Conservation (phyloP, 2,113 vertebrate genomes). For the Electrona antarctica region DNA sequence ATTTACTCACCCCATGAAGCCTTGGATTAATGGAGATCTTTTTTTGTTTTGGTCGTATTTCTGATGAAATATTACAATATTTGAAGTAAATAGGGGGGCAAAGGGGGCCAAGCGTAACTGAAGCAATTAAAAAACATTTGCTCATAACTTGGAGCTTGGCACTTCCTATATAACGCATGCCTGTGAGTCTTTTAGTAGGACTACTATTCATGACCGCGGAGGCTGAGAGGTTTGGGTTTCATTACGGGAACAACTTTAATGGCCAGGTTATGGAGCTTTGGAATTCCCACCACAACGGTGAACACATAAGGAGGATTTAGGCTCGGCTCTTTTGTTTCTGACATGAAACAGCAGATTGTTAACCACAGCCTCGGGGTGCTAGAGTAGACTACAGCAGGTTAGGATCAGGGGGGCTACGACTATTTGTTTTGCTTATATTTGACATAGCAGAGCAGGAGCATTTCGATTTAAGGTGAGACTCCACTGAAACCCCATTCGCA, state of each 20-base stretch:
- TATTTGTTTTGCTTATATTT: not conserved
- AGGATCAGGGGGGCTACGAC: slow-evolving; percentile 13
- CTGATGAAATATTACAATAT: too few species aligned
- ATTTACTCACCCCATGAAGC: too few species aligned
- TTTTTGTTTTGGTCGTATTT: too few species aligned
- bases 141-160: too few species aligned
- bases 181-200: slow-evolving; percentile 16
- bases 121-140: too few species aligned
- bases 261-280: slow-evolving; percentile 47
- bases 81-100: too few species aligned
- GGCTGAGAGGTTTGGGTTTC: slow-evolving; percentile 67
- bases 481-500: too few species aligned
- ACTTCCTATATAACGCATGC: too few species aligned
- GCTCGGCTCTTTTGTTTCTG: slow-evolving; percentile 62
- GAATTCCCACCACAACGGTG: slow-evolving; percentile 56
- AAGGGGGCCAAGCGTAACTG: too few species aligned
- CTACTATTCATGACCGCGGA: slow-evolving; percentile 39
- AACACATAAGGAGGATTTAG: slow-evolving; percentile 67
- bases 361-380: slow-evolving; percentile 49
- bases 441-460: too few species aligned
- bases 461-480: too few species aligned
- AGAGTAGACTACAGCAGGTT: slow-evolving; percentile 32
- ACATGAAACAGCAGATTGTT: slow-evolving; percentile 70
- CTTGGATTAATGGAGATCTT: too few species aligned
- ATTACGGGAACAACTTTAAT: slow-evolving; percentile 68